Evolutionary conservation across 1,140 invertebrate species (phyloP).

Genomic region (Teleogryllus occipitalis): DNA sequence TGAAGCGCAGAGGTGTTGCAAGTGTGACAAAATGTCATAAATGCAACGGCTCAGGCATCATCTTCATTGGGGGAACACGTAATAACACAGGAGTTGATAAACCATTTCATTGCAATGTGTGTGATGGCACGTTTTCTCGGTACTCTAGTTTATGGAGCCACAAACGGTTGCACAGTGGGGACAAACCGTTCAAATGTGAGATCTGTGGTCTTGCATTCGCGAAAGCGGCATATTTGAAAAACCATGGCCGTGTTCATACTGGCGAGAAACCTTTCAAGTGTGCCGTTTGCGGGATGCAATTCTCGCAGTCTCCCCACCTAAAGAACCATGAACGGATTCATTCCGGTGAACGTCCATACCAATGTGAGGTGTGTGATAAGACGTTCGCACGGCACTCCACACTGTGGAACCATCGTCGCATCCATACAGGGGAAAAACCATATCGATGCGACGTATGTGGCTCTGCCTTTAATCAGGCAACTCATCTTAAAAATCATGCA

Average conservation of each 20-base stretch:
- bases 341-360: constrained; percentile 81
- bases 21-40: constrained; percentile 79
- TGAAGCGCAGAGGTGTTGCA: constrained; percentile 69
- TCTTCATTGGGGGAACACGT: constrained; percentile 56
- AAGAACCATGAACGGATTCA: constrained; percentile 90
- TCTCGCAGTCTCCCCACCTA: constrained; percentile 80
- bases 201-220: constrained; percentile 90
- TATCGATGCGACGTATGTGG: constrained; percentile 76
- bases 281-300: constrained; percentile 79
- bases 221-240: constrained; percentile 83
- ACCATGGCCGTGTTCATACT: constrained; percentile 75
- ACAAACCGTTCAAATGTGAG: constrained; percentile 86
- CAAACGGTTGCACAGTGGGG: constrained; percentile 74
- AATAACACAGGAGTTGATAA: constrained; percentile 52
- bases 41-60: constrained; percentile 77
- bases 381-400: constrained; percentile 79
- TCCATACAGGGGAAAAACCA: constrained; percentile 89
- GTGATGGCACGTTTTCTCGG: constrained; percentile 61
- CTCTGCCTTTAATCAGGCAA: constrained; percentile 76
- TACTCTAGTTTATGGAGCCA: constrained; percentile 81
- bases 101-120: constrained; percentile 79
- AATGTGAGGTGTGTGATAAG: constrained; percentile 86
- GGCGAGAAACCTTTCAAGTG: constrained; percentile 79
- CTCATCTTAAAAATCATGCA: constrained; percentile 78
- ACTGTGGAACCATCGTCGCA: constrained; percentile 84